Evolutionary conservation across 92 coral and sea anemone species (phyloP).

Genomic region (Zoanthus sociatus): DNA sequence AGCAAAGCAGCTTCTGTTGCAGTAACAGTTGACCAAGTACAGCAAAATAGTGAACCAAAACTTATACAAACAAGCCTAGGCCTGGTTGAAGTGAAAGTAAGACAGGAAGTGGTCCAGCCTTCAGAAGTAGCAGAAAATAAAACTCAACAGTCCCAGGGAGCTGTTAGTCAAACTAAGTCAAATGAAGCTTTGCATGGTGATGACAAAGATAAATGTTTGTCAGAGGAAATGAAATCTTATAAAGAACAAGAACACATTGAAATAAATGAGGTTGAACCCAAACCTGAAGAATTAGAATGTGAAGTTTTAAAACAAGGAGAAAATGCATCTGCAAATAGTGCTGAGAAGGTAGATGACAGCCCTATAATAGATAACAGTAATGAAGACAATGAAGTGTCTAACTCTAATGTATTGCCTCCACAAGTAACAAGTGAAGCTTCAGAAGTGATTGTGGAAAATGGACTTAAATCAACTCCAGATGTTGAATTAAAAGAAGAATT

Average conservation of each 20-base stretch:
- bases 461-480: not conserved
- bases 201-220: not conserved
- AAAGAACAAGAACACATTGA: not conserved
- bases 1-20: slow-evolving; percentile 57
- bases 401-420: slow-evolving; percentile 1
- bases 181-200: not conserved
- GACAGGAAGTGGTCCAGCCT: slow-evolving; percentile 14
- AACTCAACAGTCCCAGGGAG: not conserved
- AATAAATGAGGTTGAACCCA: not conserved
- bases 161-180: not conserved
- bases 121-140: not conserved
- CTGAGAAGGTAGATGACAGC: not conserved
- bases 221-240: not conserved
- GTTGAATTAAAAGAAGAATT: slow-evolving; percentile 1
- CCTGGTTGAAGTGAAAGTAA: not conserved
- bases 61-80: slow-evolving; percentile 32
- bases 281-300: not conserved
- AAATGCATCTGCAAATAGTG: not conserved
- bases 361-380: no score
- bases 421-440: not conserved
- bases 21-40: slow-evolving; percentile 16
- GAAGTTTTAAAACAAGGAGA: not conserved
- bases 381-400: not conserved
- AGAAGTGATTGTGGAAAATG: not conserved
- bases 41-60: slow-evolving; percentile 24